Conservation (phyloP, 2,888 invertebrate genomes). For the Helleia helle region DNA sequence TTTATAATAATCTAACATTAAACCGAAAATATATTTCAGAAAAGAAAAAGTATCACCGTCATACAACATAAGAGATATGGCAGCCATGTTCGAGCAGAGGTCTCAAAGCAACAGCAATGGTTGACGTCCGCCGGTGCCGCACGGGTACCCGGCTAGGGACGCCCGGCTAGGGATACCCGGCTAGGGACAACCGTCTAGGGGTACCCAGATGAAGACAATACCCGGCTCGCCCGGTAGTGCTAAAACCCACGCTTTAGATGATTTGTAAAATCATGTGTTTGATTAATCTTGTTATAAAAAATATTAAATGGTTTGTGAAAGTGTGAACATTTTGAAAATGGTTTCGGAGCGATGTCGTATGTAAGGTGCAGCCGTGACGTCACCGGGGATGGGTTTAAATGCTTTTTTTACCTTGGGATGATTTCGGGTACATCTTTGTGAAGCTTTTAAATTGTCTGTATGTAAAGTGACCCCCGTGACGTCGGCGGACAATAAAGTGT, state of each 20-base stretch:
- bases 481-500: background rate
- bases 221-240: background rate
- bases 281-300: background rate
- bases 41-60: conserved; percentile 81
- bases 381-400: background rate
- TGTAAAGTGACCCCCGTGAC: background rate
- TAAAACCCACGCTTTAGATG: background rate
- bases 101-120: conserved; percentile 51
- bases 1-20: too few species aligned
- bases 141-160: background rate
- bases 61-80: conserved; percentile 86
- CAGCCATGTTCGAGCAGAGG: conserved; percentile 86
- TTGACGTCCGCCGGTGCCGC: conserved; percentile 25
- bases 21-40: conserved; percentile 45
- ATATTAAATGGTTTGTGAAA: background rate
- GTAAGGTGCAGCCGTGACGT: background rate
- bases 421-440: too few species aligned
- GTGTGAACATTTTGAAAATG: background rate
- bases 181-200: background rate
- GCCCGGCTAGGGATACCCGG: too few species aligned
- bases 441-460: too few species aligned
- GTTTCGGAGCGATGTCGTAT: background rate
- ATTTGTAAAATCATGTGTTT: background rate
- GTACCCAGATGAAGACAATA: background rate
- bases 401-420: too few species aligned